Conservation (phyloP, 1,140 invertebrate genomes). For the Lucilia cuprina region DNA sequence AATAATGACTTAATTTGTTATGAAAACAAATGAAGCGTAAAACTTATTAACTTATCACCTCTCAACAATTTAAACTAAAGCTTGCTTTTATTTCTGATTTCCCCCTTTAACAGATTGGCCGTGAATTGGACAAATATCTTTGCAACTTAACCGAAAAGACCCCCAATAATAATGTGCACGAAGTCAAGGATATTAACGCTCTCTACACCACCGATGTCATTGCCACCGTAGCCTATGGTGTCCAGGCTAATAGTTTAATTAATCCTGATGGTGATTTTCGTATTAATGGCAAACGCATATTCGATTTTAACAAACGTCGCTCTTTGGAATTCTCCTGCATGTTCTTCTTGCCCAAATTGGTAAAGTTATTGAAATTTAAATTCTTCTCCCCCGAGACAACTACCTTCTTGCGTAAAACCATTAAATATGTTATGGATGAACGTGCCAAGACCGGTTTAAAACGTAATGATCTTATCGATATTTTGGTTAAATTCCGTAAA, state of each 20-base stretch:
- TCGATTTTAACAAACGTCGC: conserved; percentile 63
- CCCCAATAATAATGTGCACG: conserved; percentile 20
- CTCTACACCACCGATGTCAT: conserved; percentile 70
- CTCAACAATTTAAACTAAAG: too few relatives aligned
- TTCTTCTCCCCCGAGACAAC: conserved; percentile 47
- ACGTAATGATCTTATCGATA: conserved; percentile 64
- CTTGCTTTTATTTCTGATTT: too few relatives aligned
- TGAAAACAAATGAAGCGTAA: too few relatives aligned
- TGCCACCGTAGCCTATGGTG: conserved; percentile 68
- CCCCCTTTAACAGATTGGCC: conserved; percentile 44
- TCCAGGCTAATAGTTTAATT: conserved; percentile 66
- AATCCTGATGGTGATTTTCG: conserved; percentile 64
- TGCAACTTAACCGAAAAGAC: conserved; percentile 21
- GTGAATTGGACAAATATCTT: conserved; percentile 46
- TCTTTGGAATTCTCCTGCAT: conserved; percentile 64
- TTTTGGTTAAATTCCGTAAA: conserved; percentile 59
- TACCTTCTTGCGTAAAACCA: conserved; percentile 50
- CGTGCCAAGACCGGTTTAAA: conserved; percentile 48
- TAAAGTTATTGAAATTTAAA: conserved; percentile 43
- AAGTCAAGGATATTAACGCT: conserved; percentile 60
- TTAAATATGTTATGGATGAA: conserved; percentile 56
- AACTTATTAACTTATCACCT: too few relatives aligned
- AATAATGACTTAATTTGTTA: too few relatives aligned
- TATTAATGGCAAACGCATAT: conserved; percentile 62
- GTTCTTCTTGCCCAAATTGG: conserved; percentile 59